Evolutionary conservation across 2,113 vertebrate species (phyloP), one percentile per base, ranked within the genome.

Genomic region (Sitta europaea): DNA sequence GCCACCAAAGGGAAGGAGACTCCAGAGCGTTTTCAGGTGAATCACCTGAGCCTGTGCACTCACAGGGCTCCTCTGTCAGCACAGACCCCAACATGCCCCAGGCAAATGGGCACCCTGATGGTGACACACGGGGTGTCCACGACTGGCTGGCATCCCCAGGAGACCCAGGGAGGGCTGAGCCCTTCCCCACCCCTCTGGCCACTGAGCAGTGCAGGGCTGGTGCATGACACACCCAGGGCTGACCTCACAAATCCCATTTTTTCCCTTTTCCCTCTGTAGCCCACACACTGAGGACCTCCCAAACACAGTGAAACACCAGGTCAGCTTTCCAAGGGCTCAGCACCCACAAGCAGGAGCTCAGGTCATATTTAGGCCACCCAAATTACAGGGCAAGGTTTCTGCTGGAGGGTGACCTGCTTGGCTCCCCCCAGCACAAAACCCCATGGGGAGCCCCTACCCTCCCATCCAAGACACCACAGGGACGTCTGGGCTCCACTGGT

Each of bases 251-350:
- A 68, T 75, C 62, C 54, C 27, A 0, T 5, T 27, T 63, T 62
- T 63, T 45, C 45, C 38, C 29, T 74, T 77, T 29, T 71, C n/a
- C 59, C 54, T 65, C 47, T 2, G 5, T 18, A 95, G 96, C 84
- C 96, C 94, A 96, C 95, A 95, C 92, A 96, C 80, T 11, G 5
- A 79, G 84, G 90, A 96, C 95, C 95, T 97, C 96, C 95, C 96
- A 97, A 33, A 76, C 3, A 1, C 3, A 6, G 33, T 10, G 43
- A 84, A 95, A 84, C 1, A 5, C 68, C 5, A 1, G 72, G 66
- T 76, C 93, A 86, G 92, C 87, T 66, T 88, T 73, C 68, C 81
- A 50, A 76, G 70, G 67, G 70, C 81, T 93, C 87, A 62, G 94
- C 87, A 85, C 87, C 89, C 90, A 94, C 93, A 85, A 8, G 45